Conservation (phyloP, 1,140 invertebrate species). For the Diachasma alloeum region DNA sequence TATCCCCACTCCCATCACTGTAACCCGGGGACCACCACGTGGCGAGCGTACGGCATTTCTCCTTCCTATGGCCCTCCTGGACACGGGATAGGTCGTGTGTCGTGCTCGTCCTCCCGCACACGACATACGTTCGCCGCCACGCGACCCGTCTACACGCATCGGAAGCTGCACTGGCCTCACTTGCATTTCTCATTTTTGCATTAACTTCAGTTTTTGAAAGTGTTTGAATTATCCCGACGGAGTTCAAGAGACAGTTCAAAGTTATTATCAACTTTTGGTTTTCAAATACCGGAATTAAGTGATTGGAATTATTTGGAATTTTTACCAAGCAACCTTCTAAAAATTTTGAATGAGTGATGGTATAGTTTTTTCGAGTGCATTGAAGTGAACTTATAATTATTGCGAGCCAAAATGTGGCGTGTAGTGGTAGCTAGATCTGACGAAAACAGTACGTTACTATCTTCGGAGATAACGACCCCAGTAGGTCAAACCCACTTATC, state of each 20-base stretch:
- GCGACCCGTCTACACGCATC: conserved; percentile 62
- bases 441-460: conserved; percentile 60
- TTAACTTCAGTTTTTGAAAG: background rate
- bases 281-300: no score
- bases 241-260: no score
- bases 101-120: conserved; percentile 59
- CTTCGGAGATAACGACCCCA: conserved; percentile 54
- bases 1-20: conserved; percentile 3
- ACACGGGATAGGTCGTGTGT: conserved; percentile 57
- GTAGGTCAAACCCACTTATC: conserved; percentile 48
- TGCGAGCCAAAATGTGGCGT: conserved; percentile 60
- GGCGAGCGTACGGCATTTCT: conserved; percentile 34
- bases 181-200: background rate
- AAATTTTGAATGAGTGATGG: no score
- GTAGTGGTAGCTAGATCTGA: conserved; percentile 64
- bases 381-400: background rate
- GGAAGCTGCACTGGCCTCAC: background rate
- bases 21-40: conserved; percentile 25
- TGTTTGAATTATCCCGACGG: background rate
- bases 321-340: no score
- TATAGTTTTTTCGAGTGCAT: background rate
- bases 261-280: no score
- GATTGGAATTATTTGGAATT: no score
- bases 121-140: conserved; percentile 66
- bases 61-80: conserved; percentile 38